These are phyloP conservation scores for Oryzias melastigma DNA, from an alignment of 2,113 vertebrate species.

Conservation along the genomic window DNA sequence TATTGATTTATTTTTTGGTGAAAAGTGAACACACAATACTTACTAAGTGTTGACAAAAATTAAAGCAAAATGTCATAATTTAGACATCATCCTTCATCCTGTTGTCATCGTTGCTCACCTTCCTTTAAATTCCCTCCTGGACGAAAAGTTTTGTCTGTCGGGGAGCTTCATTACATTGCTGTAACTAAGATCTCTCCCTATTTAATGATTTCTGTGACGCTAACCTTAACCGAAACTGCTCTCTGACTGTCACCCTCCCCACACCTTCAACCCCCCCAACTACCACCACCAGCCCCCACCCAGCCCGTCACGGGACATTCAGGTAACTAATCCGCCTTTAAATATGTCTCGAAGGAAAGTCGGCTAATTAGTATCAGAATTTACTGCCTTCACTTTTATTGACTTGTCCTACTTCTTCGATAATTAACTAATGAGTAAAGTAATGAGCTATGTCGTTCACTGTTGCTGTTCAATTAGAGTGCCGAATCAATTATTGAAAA, in stretches of 20 bases:
- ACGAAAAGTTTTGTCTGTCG: constrained; percentile 21
- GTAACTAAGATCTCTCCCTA: constrained; percentile 54
- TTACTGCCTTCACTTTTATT: constrained; percentile 99
- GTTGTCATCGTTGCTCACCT: background rate
- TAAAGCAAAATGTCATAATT: background rate
- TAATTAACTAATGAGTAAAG: constrained; percentile 99
- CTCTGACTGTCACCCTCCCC: constrained; percentile 20
- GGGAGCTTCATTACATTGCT: constrained; percentile 30
- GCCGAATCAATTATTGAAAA: constrained; percentile 99
- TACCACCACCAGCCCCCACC: constrained; percentile 54
- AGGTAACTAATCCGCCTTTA: constrained; percentile 99
- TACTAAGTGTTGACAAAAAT: background rate
- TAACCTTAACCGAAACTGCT: constrained; percentile 68
- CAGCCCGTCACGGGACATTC: constrained; percentile 88
- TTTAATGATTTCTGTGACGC: constrained; percentile 66
- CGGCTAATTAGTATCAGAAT: constrained; percentile 99
- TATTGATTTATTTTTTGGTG: background rate
- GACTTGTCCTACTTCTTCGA: constrained; percentile 99
- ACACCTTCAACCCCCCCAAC: background rate
- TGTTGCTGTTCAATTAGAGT: constrained; percentile 99
- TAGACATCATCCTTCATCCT: background rate
- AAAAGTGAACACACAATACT: no score
- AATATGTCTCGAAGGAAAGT: constrained; percentile 99
- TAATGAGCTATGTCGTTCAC: constrained; percentile 99
- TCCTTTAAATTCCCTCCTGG: constrained; percentile 18